A percentile compares a stretch with the other conserved stretches of the same genome.
These are phyloP conservation scores for Xyrauchen texanus DNA, from an alignment of 2,113 vertebrate species.

Conservation along the genomic window DNA sequence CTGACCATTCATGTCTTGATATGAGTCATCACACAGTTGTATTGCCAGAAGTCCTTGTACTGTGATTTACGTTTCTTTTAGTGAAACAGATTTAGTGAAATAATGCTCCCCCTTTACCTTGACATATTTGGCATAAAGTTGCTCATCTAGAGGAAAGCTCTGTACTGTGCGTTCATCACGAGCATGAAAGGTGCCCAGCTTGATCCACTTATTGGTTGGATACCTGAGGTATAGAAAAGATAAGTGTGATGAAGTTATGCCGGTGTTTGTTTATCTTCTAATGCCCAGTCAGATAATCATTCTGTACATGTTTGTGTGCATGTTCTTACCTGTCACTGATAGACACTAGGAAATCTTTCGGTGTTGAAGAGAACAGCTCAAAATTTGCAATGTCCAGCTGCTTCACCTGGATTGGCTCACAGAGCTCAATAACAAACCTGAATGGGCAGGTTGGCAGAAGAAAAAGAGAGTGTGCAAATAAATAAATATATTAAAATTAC, in stretches of 20 bases:
- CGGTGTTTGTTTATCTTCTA: background rate
- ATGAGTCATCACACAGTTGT: too few relatives aligned
- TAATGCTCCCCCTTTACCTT: conserved; percentile 78
- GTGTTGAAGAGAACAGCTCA: conserved; percentile 97
- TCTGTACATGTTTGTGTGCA: conserved; percentile 96
- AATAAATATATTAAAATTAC: conserved; percentile 97
- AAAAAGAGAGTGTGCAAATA: conserved; percentile 66
- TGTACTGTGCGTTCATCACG: conserved; percentile 97
- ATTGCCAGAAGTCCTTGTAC: too few relatives aligned
- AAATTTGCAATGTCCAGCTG: conserved; percentile 98
- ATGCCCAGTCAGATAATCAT: conserved; percentile 92
- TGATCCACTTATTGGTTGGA: conserved; percentile 97
- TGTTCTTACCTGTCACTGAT: conserved; percentile 99
- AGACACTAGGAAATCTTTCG: conserved; percentile 95
- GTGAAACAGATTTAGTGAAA: too few relatives aligned
- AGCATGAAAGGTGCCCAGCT: conserved; percentile 95
- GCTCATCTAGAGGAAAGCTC: conserved; percentile 96
- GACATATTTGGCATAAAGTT: conserved; percentile 98
- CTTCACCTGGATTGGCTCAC: conserved; percentile 98
- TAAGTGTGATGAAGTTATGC: background rate
- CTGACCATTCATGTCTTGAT: too few relatives aligned
- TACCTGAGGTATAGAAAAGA: conserved; percentile 75
- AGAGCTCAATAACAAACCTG: conserved; percentile 99
- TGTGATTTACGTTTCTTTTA: too few relatives aligned
- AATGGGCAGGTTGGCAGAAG: conserved; percentile 46